phyloP scores from a whole-genome alignment of 2,797 vertebrate genomes.

The Melopsittacus undulatus region DNA sequence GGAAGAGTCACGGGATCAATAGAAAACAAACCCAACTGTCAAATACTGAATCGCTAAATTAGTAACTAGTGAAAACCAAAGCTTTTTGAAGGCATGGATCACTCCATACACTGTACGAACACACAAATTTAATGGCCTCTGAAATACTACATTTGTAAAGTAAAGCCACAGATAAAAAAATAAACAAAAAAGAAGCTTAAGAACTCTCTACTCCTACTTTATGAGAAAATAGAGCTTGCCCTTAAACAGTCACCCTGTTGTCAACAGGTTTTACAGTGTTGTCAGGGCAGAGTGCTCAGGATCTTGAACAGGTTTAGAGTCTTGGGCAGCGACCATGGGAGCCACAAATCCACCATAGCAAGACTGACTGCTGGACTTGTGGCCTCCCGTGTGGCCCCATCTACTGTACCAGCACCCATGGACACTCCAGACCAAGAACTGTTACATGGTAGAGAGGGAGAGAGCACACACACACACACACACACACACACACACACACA shows the following conservation, averaged over 20 bases:
- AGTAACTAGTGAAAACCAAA: background rate
- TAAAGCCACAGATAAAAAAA: background rate
- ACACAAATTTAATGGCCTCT: background rate
- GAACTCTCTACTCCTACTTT: accelerated
- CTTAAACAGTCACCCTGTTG: background rate
- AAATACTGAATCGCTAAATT: background rate
- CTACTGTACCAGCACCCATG: background rate
- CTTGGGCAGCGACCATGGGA: background rate
- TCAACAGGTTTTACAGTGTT: background rate
- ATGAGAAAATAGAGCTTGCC: background rate
- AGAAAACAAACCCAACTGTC: background rate
- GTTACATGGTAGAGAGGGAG: background rate
- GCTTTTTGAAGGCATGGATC: background rate
- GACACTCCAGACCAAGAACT: background rate
- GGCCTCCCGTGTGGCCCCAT: background rate
- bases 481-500: accelerated
- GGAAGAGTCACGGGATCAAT: background rate
- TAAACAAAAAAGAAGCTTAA: background rate
- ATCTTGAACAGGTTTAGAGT: background rate
- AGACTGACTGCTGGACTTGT: background rate
- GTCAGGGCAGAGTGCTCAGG: background rate
- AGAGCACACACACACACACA: background rate
- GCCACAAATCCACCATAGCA: background rate
- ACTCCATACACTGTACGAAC: background rate
- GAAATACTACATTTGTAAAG: background rate